These are phyloP conservation scores for Brachirus orientalis DNA, from an alignment of 2,113 vertebrate species.

Conservation along the genomic window DNA sequence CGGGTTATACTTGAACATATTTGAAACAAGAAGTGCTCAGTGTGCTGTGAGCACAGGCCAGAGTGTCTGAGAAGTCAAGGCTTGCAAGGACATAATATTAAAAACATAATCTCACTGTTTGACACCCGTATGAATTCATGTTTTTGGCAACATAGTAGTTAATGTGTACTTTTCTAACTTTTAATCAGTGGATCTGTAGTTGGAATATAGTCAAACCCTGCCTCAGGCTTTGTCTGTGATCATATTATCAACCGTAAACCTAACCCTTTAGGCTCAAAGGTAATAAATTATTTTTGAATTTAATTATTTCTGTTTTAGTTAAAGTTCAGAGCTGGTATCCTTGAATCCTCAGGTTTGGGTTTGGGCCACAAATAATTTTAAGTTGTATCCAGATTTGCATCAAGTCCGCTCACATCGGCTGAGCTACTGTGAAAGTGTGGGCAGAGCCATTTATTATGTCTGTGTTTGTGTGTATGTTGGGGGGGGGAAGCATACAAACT, in stretches of 20 bases:
- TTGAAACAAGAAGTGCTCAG: slow-evolving; percentile 52
- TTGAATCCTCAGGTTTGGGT: no score
- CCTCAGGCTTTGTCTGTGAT: not conserved
- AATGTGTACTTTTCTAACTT: not conserved
- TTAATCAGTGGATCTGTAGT: not conserved
- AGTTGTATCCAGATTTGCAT: no score
- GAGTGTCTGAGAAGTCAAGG: not conserved
- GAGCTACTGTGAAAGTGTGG: no score
- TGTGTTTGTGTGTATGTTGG: not conserved
- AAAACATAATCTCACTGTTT: not conserved
- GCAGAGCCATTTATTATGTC: not conserved
- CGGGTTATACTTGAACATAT: slow-evolving; percentile 50
- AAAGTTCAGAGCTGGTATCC: no score
- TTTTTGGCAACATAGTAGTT: no score
- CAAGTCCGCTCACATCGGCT: no score
- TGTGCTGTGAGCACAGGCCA: slow-evolving; percentile 22
- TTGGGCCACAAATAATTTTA: no score
- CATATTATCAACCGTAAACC: not conserved
- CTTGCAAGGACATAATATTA: slow-evolving; percentile 18
- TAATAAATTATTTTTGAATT: no score
- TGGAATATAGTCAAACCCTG: not conserved
- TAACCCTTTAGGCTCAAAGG: no score
- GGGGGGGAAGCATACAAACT: no score
- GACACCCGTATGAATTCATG: not conserved
- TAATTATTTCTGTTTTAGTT: no score